Base-by-base conservation (phyloP, 2,113 vertebrate species). In the Triplophysa tibetana region DNA sequence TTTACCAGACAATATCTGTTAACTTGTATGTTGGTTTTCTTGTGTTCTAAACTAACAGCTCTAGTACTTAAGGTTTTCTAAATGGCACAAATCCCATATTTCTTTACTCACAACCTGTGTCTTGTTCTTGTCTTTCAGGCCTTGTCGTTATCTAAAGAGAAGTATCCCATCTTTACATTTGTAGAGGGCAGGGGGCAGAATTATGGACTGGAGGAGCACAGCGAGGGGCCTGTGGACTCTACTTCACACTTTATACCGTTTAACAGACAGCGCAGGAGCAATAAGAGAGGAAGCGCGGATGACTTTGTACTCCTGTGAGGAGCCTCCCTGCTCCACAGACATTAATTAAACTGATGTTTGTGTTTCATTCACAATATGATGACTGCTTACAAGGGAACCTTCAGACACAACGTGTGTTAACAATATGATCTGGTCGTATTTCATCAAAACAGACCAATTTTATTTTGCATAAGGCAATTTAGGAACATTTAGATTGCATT, bases 141-240 rank as follows among this genome's bases (percentile, higher is more conserved):
- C 24, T 90, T 97, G 82, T 93, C 92, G 2, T 92, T 91, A 0
- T 90, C 93, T 2, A 91, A 90, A 8, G 95, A 96, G 89, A 93
- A 94, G 69, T 97, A 97, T 78, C 96, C 96, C 56, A 93, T 97
- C 88, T 97, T 97, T 80, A 96, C 94, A 0, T 90, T 97, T 58
- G 92, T 95, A 0, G 95, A 96, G 43, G 95, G 96, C 64, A 90
- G 86, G 0, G 88, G 94, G 81, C 96, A 95, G 87, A 95, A 96
- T 83, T 95, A 94, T 65, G 90, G 90, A 77, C 87, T 95, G 68
- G 93, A 95, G 2, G 91, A 91, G 74, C 89, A 90, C 60, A 88
- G 92, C 84, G 87, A 89, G 10, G 89, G 82, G 77, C 78, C 87
- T 38, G 80, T 88, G 11, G 91, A 90, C 66, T 85, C 87, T 0